Percentiles rank a stretch among this genome's conserved stretches.
phyloP scores from a whole-genome alignment of 2,797 vertebrate genomes.

The Emydoidea blandingii region DNA sequence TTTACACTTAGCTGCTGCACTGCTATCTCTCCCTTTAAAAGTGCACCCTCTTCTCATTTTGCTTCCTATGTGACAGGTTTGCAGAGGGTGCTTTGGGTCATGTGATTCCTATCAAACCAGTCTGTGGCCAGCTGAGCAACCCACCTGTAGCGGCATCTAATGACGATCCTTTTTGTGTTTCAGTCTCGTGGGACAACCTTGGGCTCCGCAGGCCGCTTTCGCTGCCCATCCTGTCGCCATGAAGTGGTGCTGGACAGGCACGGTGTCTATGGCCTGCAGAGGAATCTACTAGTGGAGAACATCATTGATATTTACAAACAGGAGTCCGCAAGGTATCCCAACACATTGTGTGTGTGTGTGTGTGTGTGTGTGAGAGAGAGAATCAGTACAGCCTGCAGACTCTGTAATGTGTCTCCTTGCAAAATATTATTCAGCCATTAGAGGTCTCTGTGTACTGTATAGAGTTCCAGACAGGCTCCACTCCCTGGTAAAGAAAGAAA shows the following conservation, averaged over 20 bases:
- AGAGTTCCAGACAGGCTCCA: not conserved
- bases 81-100: not conserved
- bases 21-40: not conserved
- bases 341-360: not conserved
- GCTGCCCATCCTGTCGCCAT: slow-evolving; percentile 84
- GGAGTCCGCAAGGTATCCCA: slow-evolving; percentile 75
- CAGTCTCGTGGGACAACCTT: slow-evolving; percentile 82
- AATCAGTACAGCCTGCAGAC: not conserved
- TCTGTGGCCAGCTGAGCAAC: not conserved
- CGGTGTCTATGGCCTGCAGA: slow-evolving; percentile 85
- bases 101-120: not conserved
- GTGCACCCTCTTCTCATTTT: not conserved
- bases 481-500: not conserved
- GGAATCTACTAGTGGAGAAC: slow-evolving; percentile 88
- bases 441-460: not conserved
- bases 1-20: not conserved
- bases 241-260: slow-evolving; percentile 88
- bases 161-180: slow-evolving; percentile 61
- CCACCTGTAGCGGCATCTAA: fast-evolving
- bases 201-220: slow-evolving; percentile 85
- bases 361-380: no score
- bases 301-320: slow-evolving; percentile 88
- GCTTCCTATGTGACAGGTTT: not conserved
- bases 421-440: not conserved
- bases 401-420: not conserved